These are phyloP conservation scores for Xenops minutus DNA, from an alignment of 2,797 vertebrate species.

Conservation along the genomic window DNA sequence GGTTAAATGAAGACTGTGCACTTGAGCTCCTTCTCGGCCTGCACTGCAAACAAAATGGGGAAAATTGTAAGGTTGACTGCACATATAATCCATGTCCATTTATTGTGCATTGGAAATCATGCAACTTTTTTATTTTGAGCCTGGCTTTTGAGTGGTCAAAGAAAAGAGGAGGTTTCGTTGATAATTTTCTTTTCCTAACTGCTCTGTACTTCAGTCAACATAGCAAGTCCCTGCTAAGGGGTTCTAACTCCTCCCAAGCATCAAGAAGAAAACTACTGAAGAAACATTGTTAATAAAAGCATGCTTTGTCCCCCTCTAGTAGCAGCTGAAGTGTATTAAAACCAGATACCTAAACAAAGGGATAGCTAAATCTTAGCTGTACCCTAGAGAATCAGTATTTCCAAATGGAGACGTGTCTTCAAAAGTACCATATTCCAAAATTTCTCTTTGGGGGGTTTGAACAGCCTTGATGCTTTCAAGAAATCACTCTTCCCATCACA, in stretches of 20 bases:
- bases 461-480: constrained; percentile 6
- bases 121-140: not conserved
- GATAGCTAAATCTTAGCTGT: not conserved
- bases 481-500: not conserved
- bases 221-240: not conserved
- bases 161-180: rapidly evolving
- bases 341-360: not conserved
- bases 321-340: not conserved
- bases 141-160: not conserved
- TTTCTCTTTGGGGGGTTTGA: not conserved
- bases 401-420: not conserved
- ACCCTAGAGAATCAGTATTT: not conserved
- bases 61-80: not conserved
- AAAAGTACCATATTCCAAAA: not conserved
- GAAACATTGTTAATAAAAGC: not conserved
- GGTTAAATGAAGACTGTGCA: not conserved
- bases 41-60: not conserved
- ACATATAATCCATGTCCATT: not conserved
- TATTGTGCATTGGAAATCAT: not conserved
- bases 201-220: not conserved
- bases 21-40: not conserved
- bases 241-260: not conserved
- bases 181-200: not conserved
- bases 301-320: rapidly evolving
- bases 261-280: not conserved